Base-by-base conservation (phyloP, 2,797 vertebrate species). In the Scleropages formosus region DNA sequence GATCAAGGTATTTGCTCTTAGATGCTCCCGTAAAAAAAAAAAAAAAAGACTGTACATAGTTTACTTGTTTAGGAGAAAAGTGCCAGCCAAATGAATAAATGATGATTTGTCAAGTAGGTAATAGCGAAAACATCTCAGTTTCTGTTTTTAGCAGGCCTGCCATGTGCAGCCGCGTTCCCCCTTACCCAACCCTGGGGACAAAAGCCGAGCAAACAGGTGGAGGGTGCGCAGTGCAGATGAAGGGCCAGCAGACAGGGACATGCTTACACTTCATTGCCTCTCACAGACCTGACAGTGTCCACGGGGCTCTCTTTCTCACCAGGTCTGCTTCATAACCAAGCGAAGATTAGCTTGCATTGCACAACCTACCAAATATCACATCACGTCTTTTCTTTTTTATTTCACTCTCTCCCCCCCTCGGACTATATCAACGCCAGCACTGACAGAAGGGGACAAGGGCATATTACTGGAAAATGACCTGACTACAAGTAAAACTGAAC, bases 241-340 rank as follows among this genome's bases (percentile, higher is more conserved):
- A 15, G 9, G 68, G 75, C 6, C 46, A 39, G 20, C 62, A 65
- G 78, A 44, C 58, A 49, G 75, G 79, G 0, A 0, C 9, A 65
- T 68, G n/a, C 73, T 68, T 77, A 62, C 74, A 71, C 74, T 74
- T 82, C 72, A 84, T 83, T 85, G 78, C 73, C 81, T 84, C 78
- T 80, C 46, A 75, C 65, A 82, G 49, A 73, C 69, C 74, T 85
- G 83, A 82, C 71, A 77, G 73, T 72, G 82, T 75, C 64, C 73
- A 56, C 75, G 66, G 60, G 64, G 71, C 73, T 81, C 77, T 75
- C 80, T 78, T 82, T 64, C 46, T 61, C 77, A 74, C 24, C 0
- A 12, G 65, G 75, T 53, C 18, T 72, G 61, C 81, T 20, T 15
- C n/a, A 9, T 60, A 31, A 74, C 56, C 72, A 64, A 66, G 27